Base-by-base conservation (phyloP, 2,113 vertebrate genomes). In the Cottus gobio region DNA sequence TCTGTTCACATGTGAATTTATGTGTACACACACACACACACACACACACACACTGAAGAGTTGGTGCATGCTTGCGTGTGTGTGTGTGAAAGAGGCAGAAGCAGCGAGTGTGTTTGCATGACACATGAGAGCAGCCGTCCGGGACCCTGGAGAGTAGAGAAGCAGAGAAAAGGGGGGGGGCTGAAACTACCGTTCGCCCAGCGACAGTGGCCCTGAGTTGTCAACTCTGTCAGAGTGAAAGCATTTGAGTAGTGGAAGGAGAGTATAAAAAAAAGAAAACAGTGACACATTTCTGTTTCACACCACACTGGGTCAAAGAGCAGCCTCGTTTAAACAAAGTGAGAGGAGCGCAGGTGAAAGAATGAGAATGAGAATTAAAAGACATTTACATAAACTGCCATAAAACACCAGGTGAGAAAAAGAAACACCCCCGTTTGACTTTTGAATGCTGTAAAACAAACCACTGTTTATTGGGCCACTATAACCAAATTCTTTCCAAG, bases 181-280 rank as follows among this genome's bases (percentile, higher is more conserved):
- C 44, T 60, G 80, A 84, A 85, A 87, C 67, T 57, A 71, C 65
- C 22, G 10, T 71, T 54, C 4, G 15, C 82, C 62, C n/a, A 0
- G 81, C 39, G 76, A 84, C 88, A 87, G 74, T 63, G 75, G 67
- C 83, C 79, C 75, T 67, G 80, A 86, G 42, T 52, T 87, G 84
- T 91, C 89, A 77, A 18, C n/a, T 8, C 79, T 34, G 72, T 88
- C 82, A 77, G 42, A 63, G 31, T 42, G 57, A 86, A 74, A 79
- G 52, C 50, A 84, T 73, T 84, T 15, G 3, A 48, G 12, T 42
- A 60, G 37, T 63, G 34, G 31, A 8, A 36, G 42, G 28, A 46
- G 30, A 67, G 62, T 30, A 9, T 20, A 68, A 61, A 63, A 37
- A 72, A 63, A 72, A 54, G 44, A 58, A 58, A 61, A 31, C 7